Evolutionary conservation across 2,888 invertebrate genomes (phyloP), one percentile per base, ranked within the genome.

Genomic region (Drymonia ruficornis): DNA sequence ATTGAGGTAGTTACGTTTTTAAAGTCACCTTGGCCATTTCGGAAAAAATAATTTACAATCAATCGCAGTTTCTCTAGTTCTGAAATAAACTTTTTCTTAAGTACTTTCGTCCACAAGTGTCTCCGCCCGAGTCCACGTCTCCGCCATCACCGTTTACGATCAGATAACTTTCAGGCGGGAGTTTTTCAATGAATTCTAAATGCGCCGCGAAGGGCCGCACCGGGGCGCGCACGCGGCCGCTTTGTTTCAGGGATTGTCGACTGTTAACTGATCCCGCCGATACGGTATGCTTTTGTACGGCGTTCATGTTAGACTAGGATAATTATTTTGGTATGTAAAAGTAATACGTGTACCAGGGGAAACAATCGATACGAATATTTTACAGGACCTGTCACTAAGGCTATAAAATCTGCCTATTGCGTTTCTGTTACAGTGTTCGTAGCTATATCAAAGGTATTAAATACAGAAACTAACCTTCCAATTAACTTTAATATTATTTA

Each of bases 101-200:
- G 7, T 57, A 47, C 51, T 65, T 59, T 53, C 42, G 62, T 55
- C 51, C n/a, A 12, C 19, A n/a, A 53, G 45, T 18, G 56, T 71
- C 65, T 58, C 47, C 65, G 65, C 61, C 77, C n/a, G n/a, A n/a
- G n/a, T n/a, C n/a, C n/a, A n/a, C n/a, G n/a, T n/a, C n/a, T n/a
- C 47, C 65, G 65, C 61, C 77, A 72, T 77, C 79, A 74, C 74
- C 74, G 79, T 78, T 81, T 77, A 78, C 88, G 86, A 93, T 93
- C 93, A 80, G 93, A 93, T 93, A 93, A 88, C 84, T 87, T 92
- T 91, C 87, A 89, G 75, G 72, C 76, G 73, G 67, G 81, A 83
- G 78, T 87, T 91, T 91, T 92, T 89, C 92, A 93, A 93, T 93
- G 93, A 91, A 93, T 93, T 91, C 90, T 92, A 93, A 93, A 93